Percentiles rank a stretch among this genome's conserved stretches.
Evolutionary conservation across 2,113 vertebrate genomes (phyloP).

Genomic region (Apaloderma vittatum): DNA sequence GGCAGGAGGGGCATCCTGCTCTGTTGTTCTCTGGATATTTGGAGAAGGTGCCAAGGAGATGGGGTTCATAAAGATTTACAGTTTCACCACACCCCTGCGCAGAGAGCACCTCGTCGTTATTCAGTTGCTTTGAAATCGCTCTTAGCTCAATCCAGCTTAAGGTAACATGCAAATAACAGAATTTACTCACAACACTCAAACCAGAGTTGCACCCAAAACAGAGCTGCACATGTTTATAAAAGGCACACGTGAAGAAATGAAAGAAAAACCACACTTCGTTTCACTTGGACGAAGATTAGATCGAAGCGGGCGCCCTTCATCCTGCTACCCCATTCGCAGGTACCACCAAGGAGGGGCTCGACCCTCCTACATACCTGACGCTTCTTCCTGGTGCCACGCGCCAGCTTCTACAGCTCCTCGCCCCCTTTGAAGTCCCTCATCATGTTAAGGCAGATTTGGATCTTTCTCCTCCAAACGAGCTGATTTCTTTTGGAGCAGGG

Average conservation of each 20-base stretch:
- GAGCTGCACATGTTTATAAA: conserved; percentile 20
- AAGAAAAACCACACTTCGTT: conserved; percentile 48
- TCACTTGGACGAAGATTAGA: conserved; percentile 41
- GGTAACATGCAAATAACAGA: conserved; percentile 47
- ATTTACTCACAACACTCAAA: conserved; percentile 56
- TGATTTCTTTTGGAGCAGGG: not conserved
- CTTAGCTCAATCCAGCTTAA: conserved; percentile 16
- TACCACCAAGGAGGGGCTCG: not conserved
- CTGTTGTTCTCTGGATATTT: not conserved
- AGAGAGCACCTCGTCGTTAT: not conserved
- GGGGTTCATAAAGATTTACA: not conserved
- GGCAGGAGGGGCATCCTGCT: fast-evolving
- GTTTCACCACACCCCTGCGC: fast-evolving
- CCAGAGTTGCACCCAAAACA: not conserved
- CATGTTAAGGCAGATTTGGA: not conserved
- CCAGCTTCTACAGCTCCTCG: not conserved
- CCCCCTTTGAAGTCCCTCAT: conserved; percentile 28
- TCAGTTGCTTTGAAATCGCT: conserved; percentile 17
- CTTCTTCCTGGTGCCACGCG: not conserved
- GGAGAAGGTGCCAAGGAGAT: not conserved
- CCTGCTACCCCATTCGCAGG: not conserved
- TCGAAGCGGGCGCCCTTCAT: not conserved
- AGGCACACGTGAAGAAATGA: conserved; percentile 53
- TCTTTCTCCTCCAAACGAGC: not conserved
- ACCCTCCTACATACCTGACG: not conserved